phyloP scores from a whole-genome alignment of 2,888 invertebrate species.

The Lacanobia wlatinum region DNA sequence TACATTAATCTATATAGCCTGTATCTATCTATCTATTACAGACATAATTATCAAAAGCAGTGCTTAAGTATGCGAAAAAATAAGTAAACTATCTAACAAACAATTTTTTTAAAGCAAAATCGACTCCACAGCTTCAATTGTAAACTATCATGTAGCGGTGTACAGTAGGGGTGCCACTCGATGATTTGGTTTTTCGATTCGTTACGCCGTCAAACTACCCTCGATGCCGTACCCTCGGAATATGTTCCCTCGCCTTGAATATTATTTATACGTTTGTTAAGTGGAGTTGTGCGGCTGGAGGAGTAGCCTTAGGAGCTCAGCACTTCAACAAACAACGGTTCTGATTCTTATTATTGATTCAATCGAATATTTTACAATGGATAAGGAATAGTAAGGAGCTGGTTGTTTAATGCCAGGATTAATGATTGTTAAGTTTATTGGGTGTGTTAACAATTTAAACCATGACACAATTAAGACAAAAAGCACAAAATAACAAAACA shows the following conservation, averaged over 20 bases:
- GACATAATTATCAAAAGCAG: not conserved
- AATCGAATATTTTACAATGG: constrained; percentile 23
- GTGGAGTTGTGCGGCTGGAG: constrained; percentile 87
- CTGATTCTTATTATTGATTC: constrained; percentile 86
- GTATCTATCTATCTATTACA: not conserved
- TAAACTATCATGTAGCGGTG: constrained; percentile 90
- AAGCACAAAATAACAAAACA: constrained; percentile 1
- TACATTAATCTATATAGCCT: not conserved
- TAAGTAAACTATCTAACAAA: constrained; percentile 10
- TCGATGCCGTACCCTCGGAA: constrained; percentile 88
- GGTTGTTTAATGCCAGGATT: no score
- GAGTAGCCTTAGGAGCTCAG: constrained; percentile 88
- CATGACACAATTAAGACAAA: not conserved
- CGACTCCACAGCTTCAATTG: constrained; percentile 76
- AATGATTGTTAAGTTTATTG: not conserved
- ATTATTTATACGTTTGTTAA: constrained; percentile 91
- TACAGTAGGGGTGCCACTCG: constrained; percentile 90
- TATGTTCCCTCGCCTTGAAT: constrained; percentile 90
- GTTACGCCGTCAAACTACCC: constrained; percentile 91
- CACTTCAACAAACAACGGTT: constrained; percentile 89
- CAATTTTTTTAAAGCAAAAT: constrained; percentile 35
- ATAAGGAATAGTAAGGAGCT: not conserved
- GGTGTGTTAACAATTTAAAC: not conserved
- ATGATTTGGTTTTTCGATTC: constrained; percentile 91
- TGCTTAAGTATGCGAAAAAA: not conserved